Base-by-base conservation (phyloP, 2,797 vertebrate genomes). In the Borostomias antarcticus region DNA sequence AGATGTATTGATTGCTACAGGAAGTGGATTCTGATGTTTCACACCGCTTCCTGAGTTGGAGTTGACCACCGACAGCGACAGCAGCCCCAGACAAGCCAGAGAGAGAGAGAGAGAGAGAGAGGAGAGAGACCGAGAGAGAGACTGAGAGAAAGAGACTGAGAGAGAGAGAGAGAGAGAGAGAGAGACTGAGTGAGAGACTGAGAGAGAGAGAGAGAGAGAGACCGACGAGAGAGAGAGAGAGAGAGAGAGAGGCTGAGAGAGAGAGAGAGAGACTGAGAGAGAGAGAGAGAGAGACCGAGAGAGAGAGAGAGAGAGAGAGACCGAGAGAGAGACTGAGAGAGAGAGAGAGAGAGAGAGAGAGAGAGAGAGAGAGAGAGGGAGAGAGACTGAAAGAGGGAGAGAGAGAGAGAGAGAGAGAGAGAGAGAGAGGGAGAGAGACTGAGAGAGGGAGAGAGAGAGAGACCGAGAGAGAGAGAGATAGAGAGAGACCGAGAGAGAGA, bases 11-110 rank as follows among this genome's bases (percentile, higher is more conserved):
- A 92, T 91, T 74, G 77, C 88, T 88, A 89, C 89, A 92, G 94
- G 92, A 95, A 94, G 91, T 90, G 85, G 73, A 86, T 86, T 88
- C 86, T 91, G 92, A 90, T 91, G 88, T 89, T 92, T 89, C 86
- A 84, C 72, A 71, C 81, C 60, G 77, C 88, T 89, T 92, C 88
- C 90, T 88, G 85, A 89, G 91, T 80, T 81, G 82, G 85, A 89
- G 81, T 75, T 66, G n/a, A n/a, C 76, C 81, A 30, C 1, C 8
- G 57, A 75, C 45, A 25, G 68, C 69, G 78, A 82, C 64, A 77
- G 76, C 54, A 59, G 76, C 35, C 68, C 75, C 75, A 67, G 57
- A 15, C 56, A 32, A 50, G 10, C n/a, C 23, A 17, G 47, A 32
- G 47, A 19, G 33, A 17, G 19, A 8, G 59, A 35, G 30, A 25